Base-by-base conservation (phyloP, 35 echinoderm and acorn worm species). In the Holothuria glaberrima region DNA sequence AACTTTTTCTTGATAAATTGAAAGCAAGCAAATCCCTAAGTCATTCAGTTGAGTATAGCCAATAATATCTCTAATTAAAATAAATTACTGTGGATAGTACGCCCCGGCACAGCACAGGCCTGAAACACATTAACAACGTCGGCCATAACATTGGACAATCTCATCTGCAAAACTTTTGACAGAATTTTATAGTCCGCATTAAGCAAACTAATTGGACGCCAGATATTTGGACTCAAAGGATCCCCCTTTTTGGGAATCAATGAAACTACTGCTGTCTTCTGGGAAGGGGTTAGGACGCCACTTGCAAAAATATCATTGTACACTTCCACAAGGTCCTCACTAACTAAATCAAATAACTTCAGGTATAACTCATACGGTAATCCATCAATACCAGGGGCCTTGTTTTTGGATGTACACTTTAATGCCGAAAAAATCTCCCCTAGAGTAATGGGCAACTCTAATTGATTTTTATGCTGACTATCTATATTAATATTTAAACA, bases 101-200 rank as follows among this genome's bases (percentile, higher is more conserved):
- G 36, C 22, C 80, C 80, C 35, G 20, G 21, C 0, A 52, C 56
- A 19, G 80, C 45, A 58, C 80, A 83, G 22, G 31, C 56, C 21
- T 83, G 56, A 59, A 83, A 83, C 45, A 31, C 20, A 83, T 83
- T 83, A 24, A n/a, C n/a, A n/a, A 83, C 33, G 46, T 83, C 27
- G 0, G 14, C 24, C 57, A 60, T 14, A 83, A 83, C 80, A 83
- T 56, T 83, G 57, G 48, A 61, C 46, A 83, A 59, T 59, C 80
- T 25, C 24, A 59, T 83, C 26, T 61, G 46, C 17, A 83, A 36
- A 10, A 83, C 17, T 83, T 83, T 83, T 59, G 80, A 36, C 17
- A 60, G 80, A 24, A 83, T 56, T 61, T 83, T 83, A 22, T 83
- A 61, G 29, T 83, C 48, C 57, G 57, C 54, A 61, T 83, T 58